These are phyloP conservation scores for Cecidostiba fungosa DNA, from an alignment of 2,888 invertebrate genomes.

Conservation along the genomic window DNA sequence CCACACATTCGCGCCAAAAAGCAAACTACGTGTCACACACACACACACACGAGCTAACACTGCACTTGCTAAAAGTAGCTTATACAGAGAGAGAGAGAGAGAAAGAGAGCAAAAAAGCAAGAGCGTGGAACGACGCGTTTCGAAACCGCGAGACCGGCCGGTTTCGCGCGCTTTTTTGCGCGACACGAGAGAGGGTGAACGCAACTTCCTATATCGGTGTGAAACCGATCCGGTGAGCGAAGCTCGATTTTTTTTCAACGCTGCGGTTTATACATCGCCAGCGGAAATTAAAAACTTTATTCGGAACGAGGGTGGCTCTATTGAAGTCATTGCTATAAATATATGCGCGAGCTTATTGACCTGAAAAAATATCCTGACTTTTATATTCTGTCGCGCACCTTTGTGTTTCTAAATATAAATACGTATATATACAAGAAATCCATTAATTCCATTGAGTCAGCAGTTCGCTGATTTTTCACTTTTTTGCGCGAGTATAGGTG, in stretches of 20 bases:
- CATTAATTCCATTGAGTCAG: slow-evolving; percentile 48
- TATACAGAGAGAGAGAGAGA: background rate
- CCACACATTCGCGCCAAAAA: background rate
- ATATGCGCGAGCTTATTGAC: slow-evolving; percentile 3
- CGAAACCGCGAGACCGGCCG: slow-evolving; percentile 29
- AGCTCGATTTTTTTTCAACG: background rate
- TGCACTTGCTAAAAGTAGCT: background rate
- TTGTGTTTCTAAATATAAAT: slow-evolving; percentile 12
- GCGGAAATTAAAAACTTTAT: background rate
- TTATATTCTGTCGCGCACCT: slow-evolving; percentile 11
- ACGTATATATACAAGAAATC: background rate
- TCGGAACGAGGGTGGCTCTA: background rate
- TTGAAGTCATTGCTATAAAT: background rate
- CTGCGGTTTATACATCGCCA: background rate
- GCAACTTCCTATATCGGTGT: slow-evolving; percentile 9
- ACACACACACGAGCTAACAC: background rate
- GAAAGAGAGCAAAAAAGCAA: background rate
- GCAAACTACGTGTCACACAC: slow-evolving; percentile 11
- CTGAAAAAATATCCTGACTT: slow-evolving; percentile 4
- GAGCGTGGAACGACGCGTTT: slow-evolving; percentile 10
- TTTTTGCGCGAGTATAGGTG: background rate
- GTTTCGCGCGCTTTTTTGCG: slow-evolving; percentile 12
- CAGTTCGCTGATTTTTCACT: background rate
- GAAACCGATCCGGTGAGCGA: background rate
- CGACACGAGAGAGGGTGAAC: background rate